Base-by-base conservation (phyloP, 2,113 vertebrate species). In the Falcunculus frontatus region DNA sequence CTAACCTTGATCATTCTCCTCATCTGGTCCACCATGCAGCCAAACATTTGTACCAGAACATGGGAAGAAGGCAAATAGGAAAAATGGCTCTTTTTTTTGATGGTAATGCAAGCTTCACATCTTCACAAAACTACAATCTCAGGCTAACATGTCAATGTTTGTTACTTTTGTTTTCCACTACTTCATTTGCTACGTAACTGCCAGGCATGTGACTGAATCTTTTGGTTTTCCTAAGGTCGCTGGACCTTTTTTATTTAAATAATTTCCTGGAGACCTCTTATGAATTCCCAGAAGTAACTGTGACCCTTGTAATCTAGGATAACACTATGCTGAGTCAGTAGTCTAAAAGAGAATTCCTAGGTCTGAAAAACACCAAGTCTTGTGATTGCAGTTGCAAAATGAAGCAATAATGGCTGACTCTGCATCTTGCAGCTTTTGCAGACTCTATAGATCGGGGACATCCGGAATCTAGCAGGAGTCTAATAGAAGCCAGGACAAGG, bases 251-350 rank as follows among this genome's bases (percentile, higher is more conserved):
- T 83, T 25, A 52, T 77, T 94, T 47, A 84, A 85, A 91, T 74
- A 18, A 89, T 89, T 94, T 96, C 77, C 60, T 94, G 68, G 23
- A 72, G 69, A 75, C 56, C 39, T 75, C 60, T 84, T 42, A 46
- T 13, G 60, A 91, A 89, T 93, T 93, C 77, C 81, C 93, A 94
- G 92, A 95, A 93, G 65, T 77, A 67, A 91, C 47, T 25, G 47
- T 7, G 19, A 81, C 69, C 81, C 7, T 0, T 39, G 44, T 70
- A 84, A 89, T 75, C 93, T 75, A 89, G 72, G 42, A 21, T 70
- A 92, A 89, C 39, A 13, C 8, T 59, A 4, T 63, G 95, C 86
- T 95, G 91, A 95, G 37, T 95, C 60, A 84, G 86, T 16, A 77
- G 63, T 39, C 50, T 78, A 89, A 80, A 56, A 77, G 37, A 91